A percentile compares a stretch with the other conserved stretches of the same genome.
These are phyloP conservation scores for Daphoenositta chrysoptera DNA, from an alignment of 2,113 vertebrate genomes.

Conservation along the genomic window DNA sequence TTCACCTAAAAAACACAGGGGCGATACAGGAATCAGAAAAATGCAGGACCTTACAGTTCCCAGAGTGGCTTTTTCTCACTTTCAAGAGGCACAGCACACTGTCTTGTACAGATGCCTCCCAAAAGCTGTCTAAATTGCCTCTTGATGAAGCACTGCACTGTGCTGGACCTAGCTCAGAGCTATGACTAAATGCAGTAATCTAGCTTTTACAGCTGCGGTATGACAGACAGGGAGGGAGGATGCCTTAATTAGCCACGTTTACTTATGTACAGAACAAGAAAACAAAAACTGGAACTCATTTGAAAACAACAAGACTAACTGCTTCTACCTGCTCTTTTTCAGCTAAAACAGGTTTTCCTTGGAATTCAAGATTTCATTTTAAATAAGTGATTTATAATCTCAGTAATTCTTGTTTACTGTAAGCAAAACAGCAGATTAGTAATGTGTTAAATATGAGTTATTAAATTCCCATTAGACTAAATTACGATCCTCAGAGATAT, in stretches of 20 bases:
- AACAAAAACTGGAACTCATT: constrained; percentile 54
- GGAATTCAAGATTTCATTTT: constrained; percentile 40
- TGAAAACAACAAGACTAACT: constrained; percentile 47
- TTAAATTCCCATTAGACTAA: constrained; percentile 80
- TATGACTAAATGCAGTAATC: constrained; percentile 17
- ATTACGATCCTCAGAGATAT: constrained; percentile 70
- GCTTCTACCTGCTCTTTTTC: constrained; percentile 60
- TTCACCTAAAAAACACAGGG: background rate
- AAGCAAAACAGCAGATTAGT: constrained; percentile 74
- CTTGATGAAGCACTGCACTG: background rate
- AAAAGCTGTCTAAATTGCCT: background rate
- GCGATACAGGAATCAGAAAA: background rate
- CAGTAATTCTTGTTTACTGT: constrained; percentile 71
- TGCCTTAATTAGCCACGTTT: constrained; percentile 51
- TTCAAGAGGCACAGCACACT: background rate
- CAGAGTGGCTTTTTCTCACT: background rate
- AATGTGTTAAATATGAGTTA: constrained; percentile 79
- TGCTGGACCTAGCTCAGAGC: background rate
- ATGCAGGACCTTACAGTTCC: background rate
- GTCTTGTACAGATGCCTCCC: background rate
- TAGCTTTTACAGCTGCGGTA: constrained; percentile 5
- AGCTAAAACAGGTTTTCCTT: constrained; percentile 36
- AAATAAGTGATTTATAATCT: constrained; percentile 72
- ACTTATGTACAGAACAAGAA: constrained; percentile 38
- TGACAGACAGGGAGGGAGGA: background rate